Base-by-base conservation (phyloP, 2,797 vertebrate genomes). In the Hypotaenidia philippensis region DNA sequence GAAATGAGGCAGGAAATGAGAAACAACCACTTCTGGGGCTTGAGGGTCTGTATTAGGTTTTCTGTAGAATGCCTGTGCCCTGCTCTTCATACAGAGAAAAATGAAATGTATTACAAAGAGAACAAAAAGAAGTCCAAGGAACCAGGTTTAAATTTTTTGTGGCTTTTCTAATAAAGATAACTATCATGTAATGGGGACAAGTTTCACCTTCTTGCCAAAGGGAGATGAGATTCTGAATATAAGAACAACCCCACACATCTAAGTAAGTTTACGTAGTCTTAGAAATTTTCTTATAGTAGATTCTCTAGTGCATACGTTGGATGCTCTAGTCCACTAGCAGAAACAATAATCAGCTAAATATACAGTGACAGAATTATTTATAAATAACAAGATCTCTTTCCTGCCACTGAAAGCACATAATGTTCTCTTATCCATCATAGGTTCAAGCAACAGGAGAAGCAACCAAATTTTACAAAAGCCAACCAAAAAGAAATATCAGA, bases 191-290 rank as follows among this genome's bases (percentile, higher is more conserved):
- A 66, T 22, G 19, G 20, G 2, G 23, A 25, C 3, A 55, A 36
- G 11, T 70, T 74, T 80, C 22, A 26, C 4, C 3, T 50, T 55
- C 7, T 34, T 89, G 4, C 11, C 8, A 49, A 86, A 63, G 31
- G 1, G 11, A 59, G 5, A 6, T 15, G 22, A n/a, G 8, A 63
- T 40, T 53, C 17, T 26, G 64, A 29, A 2, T 56, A 44, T 17
- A 55, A 13, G 5, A 56, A 32, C 9, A 63, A 1, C 1, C 11
- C 2, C 3, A n/a, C 9, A 16, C 1, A 1, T 53, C 32, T 36
- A 27, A 47, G 8, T 34, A 91, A 59, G 3, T 65, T 61, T 65
- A 45, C 47, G 32, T 29, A 60, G 5, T 2, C 11, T 84, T 84
- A 50, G 17, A 68, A 76, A 78, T 84, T 69, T 2, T 31, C 53